Evolutionary conservation across 2,113 vertebrate species (phyloP), one percentile per base, ranked within the genome.

Genomic region (Microcebus murinus): DNA sequence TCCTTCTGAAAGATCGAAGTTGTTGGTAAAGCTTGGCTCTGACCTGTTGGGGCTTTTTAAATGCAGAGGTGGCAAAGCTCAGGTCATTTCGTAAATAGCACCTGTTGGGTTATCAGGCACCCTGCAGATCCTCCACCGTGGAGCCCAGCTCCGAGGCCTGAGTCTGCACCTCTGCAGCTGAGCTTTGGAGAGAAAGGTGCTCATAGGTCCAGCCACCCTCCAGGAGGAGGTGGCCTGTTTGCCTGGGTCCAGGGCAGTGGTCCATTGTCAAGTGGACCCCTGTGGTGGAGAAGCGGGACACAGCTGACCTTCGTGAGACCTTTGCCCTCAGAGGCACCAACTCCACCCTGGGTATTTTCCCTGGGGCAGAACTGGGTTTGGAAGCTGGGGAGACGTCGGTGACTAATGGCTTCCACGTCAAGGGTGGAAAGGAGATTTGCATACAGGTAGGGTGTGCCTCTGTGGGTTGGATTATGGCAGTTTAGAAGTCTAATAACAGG

Each of bases 401-500:
- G 94, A 98, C 61, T 97, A 71, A 96, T 20, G 94, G 68, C 42
- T 67, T 76, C 48, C 1, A 3, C 0, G 23, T 21, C 36, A 61
- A 80, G 57, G 57, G 18, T 34, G n/a, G 67, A 76, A 68, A 68
- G 31, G 50, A 93, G 91, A 65, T 89, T 96, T 92, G 39, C 82
- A 87, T 70, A 39, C 82, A 71, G 91, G 68, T 36, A 63, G 73
- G 93, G 89, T 67, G 79, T 0, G 73, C 82, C 93, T 84, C 70
- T 36, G 42, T 4, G 12, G 39, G 39, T 52, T 87, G 86, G 94
- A 97, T 95, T 71, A 90, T 86, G 73, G 82, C 14, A 34, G 14
- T 48, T 94, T 48, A 74, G 68, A 79, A 52, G 42, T 67, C 91
- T 96, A 92, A 97, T 91, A 82, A 94, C 15, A 82, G 79, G 94